phyloP scores from a whole-genome alignment of 2,113 vertebrate species.

The Platysteira castanea region DNA sequence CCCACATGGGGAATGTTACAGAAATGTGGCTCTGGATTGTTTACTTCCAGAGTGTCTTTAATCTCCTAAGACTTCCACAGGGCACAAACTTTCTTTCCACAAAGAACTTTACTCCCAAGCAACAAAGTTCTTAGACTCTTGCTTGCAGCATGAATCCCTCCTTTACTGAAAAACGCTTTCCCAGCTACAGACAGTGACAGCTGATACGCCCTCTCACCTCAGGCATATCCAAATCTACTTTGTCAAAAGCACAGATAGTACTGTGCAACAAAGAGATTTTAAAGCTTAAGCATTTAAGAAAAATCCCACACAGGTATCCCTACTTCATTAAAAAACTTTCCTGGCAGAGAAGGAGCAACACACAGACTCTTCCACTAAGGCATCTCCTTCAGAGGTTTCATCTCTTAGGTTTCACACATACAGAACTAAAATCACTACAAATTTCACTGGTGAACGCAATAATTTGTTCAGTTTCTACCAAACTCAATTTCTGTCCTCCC shows the following conservation, averaged over 20 bases:
- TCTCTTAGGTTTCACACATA: neutral
- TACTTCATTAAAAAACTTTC: neutral
- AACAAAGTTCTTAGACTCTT: neutral
- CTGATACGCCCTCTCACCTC: neutral
- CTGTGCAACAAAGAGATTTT: neutral
- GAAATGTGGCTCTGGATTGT: neutral
- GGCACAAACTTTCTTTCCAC: neutral
- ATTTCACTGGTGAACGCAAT: neutral
- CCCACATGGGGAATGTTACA: neutral
- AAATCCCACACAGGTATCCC: neutral
- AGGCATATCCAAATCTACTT: neutral
- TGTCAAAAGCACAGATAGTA: neutral
- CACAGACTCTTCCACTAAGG: neutral
- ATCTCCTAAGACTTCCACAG: neutral
- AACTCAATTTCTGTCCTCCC: neutral
- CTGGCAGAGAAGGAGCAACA: neutral
- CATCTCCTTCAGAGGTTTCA: neutral
- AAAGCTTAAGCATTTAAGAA: neutral
- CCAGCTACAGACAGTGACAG: neutral
- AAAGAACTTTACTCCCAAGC: neutral
- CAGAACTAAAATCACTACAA: neutral
- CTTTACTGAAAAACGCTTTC: neutral
- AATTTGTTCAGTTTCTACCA: neutral
- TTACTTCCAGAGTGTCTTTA: constrained; percentile 5
- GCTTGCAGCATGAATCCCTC: neutral